Evolutionary conservation across 2,113 vertebrate species (phyloP), one percentile per base, ranked within the genome.

Genomic region (Oreocharis arfaki): DNA sequence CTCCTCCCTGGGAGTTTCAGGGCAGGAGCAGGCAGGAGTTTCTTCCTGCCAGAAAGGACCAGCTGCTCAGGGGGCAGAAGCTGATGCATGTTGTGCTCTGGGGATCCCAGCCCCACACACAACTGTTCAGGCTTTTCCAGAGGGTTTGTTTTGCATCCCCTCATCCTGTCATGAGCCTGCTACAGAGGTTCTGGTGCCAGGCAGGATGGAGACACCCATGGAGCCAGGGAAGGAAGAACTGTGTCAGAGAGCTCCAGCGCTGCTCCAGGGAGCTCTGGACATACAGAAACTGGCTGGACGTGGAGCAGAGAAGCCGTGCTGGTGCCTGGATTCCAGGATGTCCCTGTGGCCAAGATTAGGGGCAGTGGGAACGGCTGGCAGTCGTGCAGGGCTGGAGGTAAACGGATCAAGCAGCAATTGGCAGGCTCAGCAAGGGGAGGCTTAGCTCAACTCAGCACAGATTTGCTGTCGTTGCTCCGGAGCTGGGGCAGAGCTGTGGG

Each of bases 381-480:
- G 60, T 80, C 30, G 27, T 19, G 22, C 84, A 57, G 93, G 82
- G 89, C 80, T 10, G 59, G 70, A 64, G 82, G 39, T 94, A 95
- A 97, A 96, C 52, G 95, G 97, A 97, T 98, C 96, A 97, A 89
- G 82, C 83, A 73, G 84, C 92, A 87, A 97, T 80, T 95, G 93
- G 91, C 97, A 87, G 94, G 85, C 92, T 98, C 98, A 97, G 98
- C 98, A 98, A 65, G 57, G n/a, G 42, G 41, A 76, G 88, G 96
- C 97, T 98, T 97, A 97, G 86, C 93, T 89, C 95, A 92, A 26
- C 96, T 16, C 7, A 0, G 35, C 39, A 1, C 37, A 41, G 93
- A 74, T 64, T 77, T 63, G 27, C 78, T 79, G 37, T 76, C 76
- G 9, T 69, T 57, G 68, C 44, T 53, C 11, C 1, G 4, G 63